Evolutionary conservation across 1,140 invertebrate species (phyloP), one percentile per base, ranked within the genome.

Genomic region (Arctopsyche grandis): DNA sequence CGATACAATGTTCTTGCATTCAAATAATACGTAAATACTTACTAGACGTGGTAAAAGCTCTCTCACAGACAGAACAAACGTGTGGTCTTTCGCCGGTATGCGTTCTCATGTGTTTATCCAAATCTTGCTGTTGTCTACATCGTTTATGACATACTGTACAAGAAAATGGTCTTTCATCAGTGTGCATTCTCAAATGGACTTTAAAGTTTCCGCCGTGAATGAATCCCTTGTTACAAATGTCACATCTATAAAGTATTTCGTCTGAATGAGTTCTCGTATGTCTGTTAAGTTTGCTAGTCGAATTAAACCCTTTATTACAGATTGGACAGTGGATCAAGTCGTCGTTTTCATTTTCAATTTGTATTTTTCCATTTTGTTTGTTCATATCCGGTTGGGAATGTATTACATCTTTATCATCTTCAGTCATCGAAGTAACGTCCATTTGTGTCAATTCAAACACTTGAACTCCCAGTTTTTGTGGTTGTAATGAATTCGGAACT

Each of bases 161-260:
- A 26, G 90, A 89, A 82, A 93, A 94, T 0, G 93, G 93, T 56
- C 91, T 87, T 81, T 94, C 93, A 1, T 93, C 91, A 0, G 91
- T 93, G 83, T 94, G 93, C n/a, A 93, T 92, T 66, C 86, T 85
- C 44, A 86, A 86, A 58, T 87, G 86, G 19, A 86, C 86, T 78
- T 90, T 91, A 82, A 89, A 87, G 83, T 90, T 93, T 79, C 87
- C 91, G 85, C 88, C 91, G 83, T 89, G 92, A 74, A 91, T 92
- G 85, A 94, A 94, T 79, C 90, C 90, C 82, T 93, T 91, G 56
- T 91, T 89, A 85, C 93, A 94, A 76, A 93, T 88, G 80, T 88
- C 91, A 84, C 93, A 94, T 83, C 91, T 91, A 83, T 92, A 93
- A 1, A 93, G 93, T 81, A 92, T 87, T 85, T 94, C 93, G 1